Conservation (phyloP, 2,797 vertebrate species). For the Scomberomorus guttatus region DNA sequence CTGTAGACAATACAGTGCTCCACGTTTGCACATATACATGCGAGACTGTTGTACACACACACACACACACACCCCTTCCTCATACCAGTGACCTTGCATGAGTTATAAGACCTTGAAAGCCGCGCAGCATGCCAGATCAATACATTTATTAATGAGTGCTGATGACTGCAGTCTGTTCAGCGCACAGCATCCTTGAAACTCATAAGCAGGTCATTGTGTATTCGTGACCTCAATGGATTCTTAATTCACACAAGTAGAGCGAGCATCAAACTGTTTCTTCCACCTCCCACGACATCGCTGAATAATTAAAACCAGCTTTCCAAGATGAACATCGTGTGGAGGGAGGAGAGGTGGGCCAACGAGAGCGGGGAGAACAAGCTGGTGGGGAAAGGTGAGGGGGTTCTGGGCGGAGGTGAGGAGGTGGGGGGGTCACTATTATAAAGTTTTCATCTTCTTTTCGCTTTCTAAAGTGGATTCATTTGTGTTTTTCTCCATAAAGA, state of each 20-base stretch:
- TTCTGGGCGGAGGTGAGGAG: neutral
- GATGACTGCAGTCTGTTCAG: slow-evolving; percentile 13
- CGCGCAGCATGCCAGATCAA: slow-evolving; percentile 27
- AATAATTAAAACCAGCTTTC: slow-evolving; percentile 51
- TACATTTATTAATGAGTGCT: slow-evolving; percentile 57
- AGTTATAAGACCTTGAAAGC: slow-evolving; percentile 21
- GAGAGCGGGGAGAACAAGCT: neutral
- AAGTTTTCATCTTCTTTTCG: neutral
- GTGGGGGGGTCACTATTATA: neutral
- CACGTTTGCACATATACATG: neutral
- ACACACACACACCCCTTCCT: neutral
- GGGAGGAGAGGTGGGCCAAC: neutral
- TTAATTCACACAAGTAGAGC: slow-evolving; percentile 33
- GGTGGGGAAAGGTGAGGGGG: neutral
- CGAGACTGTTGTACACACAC: neutral
- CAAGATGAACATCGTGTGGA: neutral
- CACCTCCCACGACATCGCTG: slow-evolving; percentile 32
- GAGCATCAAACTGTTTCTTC: slow-evolving; percentile 30
- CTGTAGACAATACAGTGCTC: too few species aligned
- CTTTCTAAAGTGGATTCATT: neutral
- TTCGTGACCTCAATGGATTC: slow-evolving; percentile 44
- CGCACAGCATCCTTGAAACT: slow-evolving; percentile 37
- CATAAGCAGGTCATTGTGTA: slow-evolving; percentile 42
- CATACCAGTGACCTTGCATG: slow-evolving; percentile 9
- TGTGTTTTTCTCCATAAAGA: neutral